Conservation (phyloP, 2,113 vertebrate species). For the Puffinus mauretanicus region DNA sequence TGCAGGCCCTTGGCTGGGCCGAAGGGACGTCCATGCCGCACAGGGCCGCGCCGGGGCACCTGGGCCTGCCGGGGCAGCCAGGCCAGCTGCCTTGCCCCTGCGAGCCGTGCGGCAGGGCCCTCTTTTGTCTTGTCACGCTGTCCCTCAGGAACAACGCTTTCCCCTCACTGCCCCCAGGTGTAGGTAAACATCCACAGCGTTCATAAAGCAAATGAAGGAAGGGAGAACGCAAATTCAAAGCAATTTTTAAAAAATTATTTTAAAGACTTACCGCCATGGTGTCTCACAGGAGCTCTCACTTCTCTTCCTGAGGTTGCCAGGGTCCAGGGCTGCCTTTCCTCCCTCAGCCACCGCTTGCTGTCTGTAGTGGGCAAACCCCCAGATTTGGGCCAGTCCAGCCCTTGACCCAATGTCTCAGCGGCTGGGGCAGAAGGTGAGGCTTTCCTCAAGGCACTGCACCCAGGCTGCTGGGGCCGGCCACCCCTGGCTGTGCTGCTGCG, state of each 20-base stretch:
- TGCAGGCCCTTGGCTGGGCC: fast-evolving
- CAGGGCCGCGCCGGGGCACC: fast-evolving
- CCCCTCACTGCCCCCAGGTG: fast-evolving
- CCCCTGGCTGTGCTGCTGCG: neutral
- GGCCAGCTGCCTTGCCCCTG: fast-evolving
- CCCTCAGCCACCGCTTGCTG: neutral
- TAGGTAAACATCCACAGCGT: fast-evolving
- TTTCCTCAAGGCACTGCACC: neutral
- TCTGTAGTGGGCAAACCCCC: neutral
- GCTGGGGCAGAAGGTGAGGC: neutral
- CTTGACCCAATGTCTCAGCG: neutral
- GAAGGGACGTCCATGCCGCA: fast-evolving
- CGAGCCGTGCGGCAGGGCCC: fast-evolving
- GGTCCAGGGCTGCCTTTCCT: neutral
- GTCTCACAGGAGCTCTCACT: neutral
- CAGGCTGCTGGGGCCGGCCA: fast-evolving
- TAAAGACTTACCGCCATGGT: neutral
- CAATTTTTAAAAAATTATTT: neutral
- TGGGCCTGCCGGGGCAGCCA: fast-evolving
- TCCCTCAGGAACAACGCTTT: neutral
- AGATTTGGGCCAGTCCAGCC: neutral
- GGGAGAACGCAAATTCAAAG: neutral
- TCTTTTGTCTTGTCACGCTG: fast-evolving
- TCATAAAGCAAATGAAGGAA: neutral
- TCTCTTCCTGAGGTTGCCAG: neutral